Evolutionary conservation across 2,888 invertebrate species (phyloP).

Genomic region (Himalopsyche tibetana): DNA sequence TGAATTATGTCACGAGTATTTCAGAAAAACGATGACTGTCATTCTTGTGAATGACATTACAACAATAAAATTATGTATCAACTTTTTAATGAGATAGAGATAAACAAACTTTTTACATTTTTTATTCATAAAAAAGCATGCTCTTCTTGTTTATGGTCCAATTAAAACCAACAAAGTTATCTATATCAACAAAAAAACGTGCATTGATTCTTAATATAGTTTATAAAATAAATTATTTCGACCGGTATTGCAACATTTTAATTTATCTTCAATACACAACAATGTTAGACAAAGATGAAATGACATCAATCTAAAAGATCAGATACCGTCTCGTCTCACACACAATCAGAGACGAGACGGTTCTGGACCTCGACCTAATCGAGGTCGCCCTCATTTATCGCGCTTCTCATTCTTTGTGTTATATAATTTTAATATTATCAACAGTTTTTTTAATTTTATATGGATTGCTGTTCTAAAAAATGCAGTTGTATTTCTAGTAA

Average conservation of each 20-base stretch:
- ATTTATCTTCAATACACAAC: not conserved
- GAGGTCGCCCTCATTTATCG: conserved; percentile 1
- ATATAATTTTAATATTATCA: conserved; percentile 38
- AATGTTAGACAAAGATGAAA: not conserved
- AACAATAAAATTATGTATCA: too few relatives aligned
- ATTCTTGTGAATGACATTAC: too few relatives aligned
- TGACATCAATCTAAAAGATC: conserved; percentile 16
- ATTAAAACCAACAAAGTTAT: conserved; percentile 9
- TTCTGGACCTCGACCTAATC: not conserved
- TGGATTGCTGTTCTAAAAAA: conserved; percentile 40
- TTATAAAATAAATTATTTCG: conserved; percentile 23
- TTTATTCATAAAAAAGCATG: too few relatives aligned
- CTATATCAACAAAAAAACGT: not conserved
- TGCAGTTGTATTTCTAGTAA: conserved; percentile 35
- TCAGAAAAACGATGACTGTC: too few relatives aligned
- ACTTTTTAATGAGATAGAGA: too few relatives aligned
- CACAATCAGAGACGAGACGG: not conserved
- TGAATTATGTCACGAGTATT: too few relatives aligned
- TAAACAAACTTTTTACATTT: too few relatives aligned
- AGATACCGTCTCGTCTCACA: not conserved
- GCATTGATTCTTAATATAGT: not conserved
- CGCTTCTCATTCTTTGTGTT: not conserved
- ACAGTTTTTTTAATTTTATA: conserved; percentile 40
- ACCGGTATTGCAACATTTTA: not conserved
- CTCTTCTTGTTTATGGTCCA: conserved; percentile 7